Base-by-base conservation (phyloP, 2,113 vertebrate genomes). In the Microtus pennsylvanicus region DNA sequence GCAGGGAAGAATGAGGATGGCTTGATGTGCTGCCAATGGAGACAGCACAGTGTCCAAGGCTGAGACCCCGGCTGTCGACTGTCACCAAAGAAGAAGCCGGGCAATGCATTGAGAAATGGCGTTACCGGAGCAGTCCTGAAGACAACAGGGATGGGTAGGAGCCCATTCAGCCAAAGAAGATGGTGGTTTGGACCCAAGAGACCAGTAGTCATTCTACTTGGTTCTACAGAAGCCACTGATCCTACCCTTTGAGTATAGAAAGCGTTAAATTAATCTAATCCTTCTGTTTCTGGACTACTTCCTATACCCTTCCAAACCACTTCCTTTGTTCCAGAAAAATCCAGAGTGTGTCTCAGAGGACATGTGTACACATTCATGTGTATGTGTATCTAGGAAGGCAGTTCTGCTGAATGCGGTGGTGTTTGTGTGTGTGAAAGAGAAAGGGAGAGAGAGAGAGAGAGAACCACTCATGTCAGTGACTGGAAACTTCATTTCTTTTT, bases 291-390 rank as follows among this genome's bases (percentile, higher is more conserved):
- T 65, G n/a, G 78, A 77, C 10, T 76, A 30, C 33, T 70, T 93
- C 91, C 52, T 80, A 11, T 90, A 42, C 88, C 90, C 55, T 94
- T 75, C 80, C 87, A 82, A 95, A 69, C 22, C 50, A 70, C 8
- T 92, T 96, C 35, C 65, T 96, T 47, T 67, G 80, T 91, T 87
- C 52, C 55, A 83, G 45, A 92, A 87, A 55, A 91, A 87, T 91
- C 91, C 65, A 65, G 61, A 83, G 26, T 45, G 50, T 61, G n/a
- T 90, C 63, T 97, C 61, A 74, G 88, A 97, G 82, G 47, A 83
- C 38, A 6, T 72, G 55, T 75, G 58, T 77, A 28, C 47, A 63
- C 38, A 22, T 72, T 4, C 42, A 45, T 69, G 63, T 69, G n/a
- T 55, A 19, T 63, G 45, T 38, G 38, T 28, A 63, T 67, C 61